Conservation (phyloP, 2,797 vertebrate species). For the Heterohyrax brucei region DNA sequence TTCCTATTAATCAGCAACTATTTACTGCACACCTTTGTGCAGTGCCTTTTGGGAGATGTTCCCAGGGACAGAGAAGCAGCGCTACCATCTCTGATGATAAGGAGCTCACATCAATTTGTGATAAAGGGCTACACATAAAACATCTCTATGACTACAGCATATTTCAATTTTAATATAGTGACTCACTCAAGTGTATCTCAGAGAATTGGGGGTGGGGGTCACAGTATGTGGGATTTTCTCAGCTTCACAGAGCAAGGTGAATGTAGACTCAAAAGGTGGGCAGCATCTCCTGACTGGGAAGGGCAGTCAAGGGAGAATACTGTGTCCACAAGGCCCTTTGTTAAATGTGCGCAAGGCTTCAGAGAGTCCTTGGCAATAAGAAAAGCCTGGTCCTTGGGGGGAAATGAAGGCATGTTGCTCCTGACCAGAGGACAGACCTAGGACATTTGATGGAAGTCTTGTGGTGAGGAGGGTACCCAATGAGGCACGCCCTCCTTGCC, state of each 20-base stretch:
- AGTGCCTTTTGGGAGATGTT: not conserved
- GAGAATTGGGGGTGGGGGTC: not conserved
- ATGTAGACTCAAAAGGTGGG: not conserved
- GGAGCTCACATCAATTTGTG: not conserved
- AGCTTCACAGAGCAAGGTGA: not conserved
- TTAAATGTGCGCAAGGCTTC: not conserved
- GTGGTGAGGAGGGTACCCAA: not conserved
- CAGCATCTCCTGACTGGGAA: not conserved
- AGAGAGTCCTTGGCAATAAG: not conserved
- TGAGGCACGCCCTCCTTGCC: not conserved
- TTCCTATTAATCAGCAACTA: constrained; percentile 20
- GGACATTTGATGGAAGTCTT: constrained; percentile 3
- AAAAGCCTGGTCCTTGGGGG: not conserved
- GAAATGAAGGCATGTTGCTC: not conserved
- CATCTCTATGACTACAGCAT: constrained; percentile 43
- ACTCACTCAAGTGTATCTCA: not conserved
- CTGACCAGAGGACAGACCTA: not conserved
- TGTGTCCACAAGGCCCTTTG: not conserved
- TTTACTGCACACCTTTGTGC: not conserved
- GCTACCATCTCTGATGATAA: constrained; percentile 27
- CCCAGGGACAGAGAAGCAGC: not conserved
- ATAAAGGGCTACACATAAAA: constrained; percentile 33
- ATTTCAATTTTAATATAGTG: constrained; percentile 12
- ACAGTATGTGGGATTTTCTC: not conserved
- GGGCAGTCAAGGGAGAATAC: not conserved